Base-by-base conservation (phyloP, 2,797 vertebrate species). In the Parauchenoglanis ngamensis region DNA sequence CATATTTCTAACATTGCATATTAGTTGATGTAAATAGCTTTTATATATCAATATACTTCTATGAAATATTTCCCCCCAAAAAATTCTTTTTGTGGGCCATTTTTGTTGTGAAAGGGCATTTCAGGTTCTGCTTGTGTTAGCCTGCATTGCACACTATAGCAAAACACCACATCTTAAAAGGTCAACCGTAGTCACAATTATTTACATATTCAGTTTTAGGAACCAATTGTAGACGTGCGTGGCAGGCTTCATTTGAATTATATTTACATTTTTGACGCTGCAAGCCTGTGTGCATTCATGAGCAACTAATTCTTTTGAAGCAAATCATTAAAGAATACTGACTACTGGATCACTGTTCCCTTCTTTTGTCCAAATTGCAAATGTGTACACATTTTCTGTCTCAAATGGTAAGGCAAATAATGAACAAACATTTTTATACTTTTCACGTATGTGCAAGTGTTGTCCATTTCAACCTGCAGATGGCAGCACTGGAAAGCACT, bases 401-500 rank as follows among this genome's bases (percentile, higher is more conserved):
- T 35, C 28, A 44, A 15, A 19, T 61, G 28, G 23, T 31, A 13
- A 78, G 19, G 52, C 28, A 79, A 57, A 79, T 35, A 0, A 81
- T n/a, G 10, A 65, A 21, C 17, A 21, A n/a, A 31, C 44, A 52
- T 67, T 67, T 67, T 11, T 7, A 28, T 13, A 8, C 10, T n/a
- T 44, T 63, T 75, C 25, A 52, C 44, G 28, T 56, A 1, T 80
- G 10, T 77, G 7, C 8, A 52, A 6, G 40, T 63, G 46, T 21
- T 56, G 61, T 13, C 31, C 10, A 44, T 68, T 17, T 85, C 17
- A 17, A 70, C 87, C 85, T 87, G 81, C 28, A 89, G 90, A 87
- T 80, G 88, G 88, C 84, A 86, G 49, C 56, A 88, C 11, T 57
- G 19, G 35, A 59, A 73, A 85, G 73, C n/a, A 35, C 28, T 11